Conservation (phyloP, 1,140 invertebrate genomes). For the Varroa destructor region DNA sequence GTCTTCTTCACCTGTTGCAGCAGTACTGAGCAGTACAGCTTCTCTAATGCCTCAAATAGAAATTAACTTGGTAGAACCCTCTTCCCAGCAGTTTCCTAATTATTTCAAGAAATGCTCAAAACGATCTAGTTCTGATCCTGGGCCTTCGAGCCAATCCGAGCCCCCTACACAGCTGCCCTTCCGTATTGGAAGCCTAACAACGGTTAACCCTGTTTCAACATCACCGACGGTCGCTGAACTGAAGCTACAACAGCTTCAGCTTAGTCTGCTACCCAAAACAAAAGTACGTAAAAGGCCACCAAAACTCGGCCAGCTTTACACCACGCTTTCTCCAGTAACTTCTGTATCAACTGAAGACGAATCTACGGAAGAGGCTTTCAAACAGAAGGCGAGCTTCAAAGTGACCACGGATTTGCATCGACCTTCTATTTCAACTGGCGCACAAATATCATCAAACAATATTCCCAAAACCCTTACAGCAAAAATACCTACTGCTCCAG, state of each 20-base stretch:
- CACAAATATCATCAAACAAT: no score
- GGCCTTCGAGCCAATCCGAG: neutral
- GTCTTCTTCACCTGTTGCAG: no score
- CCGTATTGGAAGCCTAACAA: no score
- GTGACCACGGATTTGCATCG: no score
- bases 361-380: neutral
- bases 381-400: no score
- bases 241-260: neutral
- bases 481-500: no score
- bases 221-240: no score
- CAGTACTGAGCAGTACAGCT: no score
- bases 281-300: neutral
- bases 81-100: neutral
- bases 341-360: constrained; percentile 18
- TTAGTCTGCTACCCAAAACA: neutral
- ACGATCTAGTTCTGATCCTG: constrained; percentile 16
- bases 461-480: no score
- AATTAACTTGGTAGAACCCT: neutral
- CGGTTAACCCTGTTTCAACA: no score
- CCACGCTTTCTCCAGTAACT: constrained; percentile 17
- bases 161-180: no score
- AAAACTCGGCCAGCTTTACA: constrained; percentile 4
- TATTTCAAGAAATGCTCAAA: neutral
- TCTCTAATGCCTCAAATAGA: constrained; percentile 1
- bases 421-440: no score